A percentile compares a stretch with the other conserved stretches of the same genome.
phyloP scores from a whole-genome alignment of 2,888 invertebrate genomes.

The Tuberolachnus salignus region DNA sequence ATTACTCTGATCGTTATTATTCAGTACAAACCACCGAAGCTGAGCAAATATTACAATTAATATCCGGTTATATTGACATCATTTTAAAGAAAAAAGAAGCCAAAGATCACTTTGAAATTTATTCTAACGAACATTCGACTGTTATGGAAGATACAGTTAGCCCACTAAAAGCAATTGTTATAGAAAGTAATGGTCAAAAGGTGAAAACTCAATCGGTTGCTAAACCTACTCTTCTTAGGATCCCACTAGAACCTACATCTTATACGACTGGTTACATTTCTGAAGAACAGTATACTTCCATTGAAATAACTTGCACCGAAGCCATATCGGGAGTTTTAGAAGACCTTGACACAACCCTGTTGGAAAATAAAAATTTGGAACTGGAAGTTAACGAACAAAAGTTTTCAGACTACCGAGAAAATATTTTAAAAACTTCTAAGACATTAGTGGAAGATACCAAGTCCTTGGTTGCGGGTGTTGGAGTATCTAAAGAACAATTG shows the following conservation, averaged over 20 bases:
- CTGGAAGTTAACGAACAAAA: conserved; percentile 89
- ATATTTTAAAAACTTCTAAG: conserved; percentile 96
- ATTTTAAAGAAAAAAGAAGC: conserved; percentile 96
- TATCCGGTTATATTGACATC: conserved; percentile 99
- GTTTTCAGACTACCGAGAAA: conserved; percentile 94
- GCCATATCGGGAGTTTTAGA: conserved; percentile 98
- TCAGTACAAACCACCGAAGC: conserved; percentile 98
- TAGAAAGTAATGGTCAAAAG: conserved; percentile 87
- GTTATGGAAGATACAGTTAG: conserved; percentile 97
- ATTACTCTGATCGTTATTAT: conserved; percentile 98
- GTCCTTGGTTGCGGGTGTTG: conserved; percentile 92
- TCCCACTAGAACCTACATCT: conserved; percentile 78
- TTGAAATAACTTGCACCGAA: conserved; percentile 68
- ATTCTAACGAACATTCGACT: conserved; percentile 98
- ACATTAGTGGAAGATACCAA: conserved; percentile 99
- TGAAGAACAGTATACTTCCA: conserved; percentile 49
- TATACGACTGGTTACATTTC: conserved; percentile 44
- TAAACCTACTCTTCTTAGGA: conserved; percentile 89
- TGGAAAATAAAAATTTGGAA: conserved; percentile 96
- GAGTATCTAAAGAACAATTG: conserved; percentile 93
- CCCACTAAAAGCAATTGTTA: conserved; percentile 86
- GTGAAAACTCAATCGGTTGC: conserved; percentile 90
- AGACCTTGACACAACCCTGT: conserved; percentile 96
- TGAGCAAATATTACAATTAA: conserved; percentile 96
- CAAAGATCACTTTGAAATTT: conserved; percentile 96